phyloP scores from a whole-genome alignment of 2,797 vertebrate species.

The Helarctos malayanus region DNA sequence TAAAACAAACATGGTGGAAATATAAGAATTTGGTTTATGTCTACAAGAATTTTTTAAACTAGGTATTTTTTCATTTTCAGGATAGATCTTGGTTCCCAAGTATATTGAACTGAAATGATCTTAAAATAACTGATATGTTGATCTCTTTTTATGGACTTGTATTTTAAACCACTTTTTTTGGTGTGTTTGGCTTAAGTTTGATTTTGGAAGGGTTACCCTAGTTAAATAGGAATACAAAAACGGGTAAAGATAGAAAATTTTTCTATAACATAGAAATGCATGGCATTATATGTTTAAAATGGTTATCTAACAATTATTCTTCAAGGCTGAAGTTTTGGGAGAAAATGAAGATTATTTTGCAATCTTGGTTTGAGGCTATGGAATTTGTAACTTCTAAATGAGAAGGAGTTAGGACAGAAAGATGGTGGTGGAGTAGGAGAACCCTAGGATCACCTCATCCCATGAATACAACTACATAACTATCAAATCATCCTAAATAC shows the following conservation, averaged over 20 bases:
- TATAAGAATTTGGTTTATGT: not conserved
- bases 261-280: not conserved
- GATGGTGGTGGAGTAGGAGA: not conserved
- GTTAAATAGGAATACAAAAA: constrained; percentile 20
- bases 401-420: not conserved
- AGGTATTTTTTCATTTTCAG: not conserved
- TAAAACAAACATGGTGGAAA: constrained; percentile 36
- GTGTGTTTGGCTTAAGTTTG: not conserved
- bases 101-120: not conserved
- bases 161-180: not conserved
- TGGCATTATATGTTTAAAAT: not conserved
- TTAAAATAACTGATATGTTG: not conserved
- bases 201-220: constrained; percentile 7
- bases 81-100: not conserved
- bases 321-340: not conserved
- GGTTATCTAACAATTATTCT: not conserved
- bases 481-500: not conserved
- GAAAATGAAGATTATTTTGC: not conserved
- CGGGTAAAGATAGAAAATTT: not conserved
- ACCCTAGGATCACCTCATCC: not conserved
- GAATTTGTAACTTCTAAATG: not conserved
- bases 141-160: not conserved
- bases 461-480: not conserved
- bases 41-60: constrained; percentile 8
- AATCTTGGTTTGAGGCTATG: not conserved